Evolutionary conservation across 2,797 vertebrate genomes (phyloP).

Genomic region (Melanotaenia parkinsoni): DNA sequence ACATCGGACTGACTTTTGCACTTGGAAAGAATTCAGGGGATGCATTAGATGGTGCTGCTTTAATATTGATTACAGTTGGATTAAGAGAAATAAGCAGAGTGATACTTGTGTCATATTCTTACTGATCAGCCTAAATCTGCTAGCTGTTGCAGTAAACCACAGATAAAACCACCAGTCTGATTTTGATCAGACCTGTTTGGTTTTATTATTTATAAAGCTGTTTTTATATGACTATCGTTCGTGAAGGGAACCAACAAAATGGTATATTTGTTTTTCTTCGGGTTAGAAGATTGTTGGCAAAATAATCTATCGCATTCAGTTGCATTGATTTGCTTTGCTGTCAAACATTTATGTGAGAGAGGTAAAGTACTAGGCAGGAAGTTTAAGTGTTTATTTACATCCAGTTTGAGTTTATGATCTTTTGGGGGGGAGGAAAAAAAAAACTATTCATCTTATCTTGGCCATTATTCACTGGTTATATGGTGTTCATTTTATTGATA

Average conservation of each 20-base stretch:
- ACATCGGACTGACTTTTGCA: too few relatives aligned
- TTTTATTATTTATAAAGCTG: neutral
- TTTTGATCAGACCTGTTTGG: neutral
- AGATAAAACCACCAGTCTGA: neutral
- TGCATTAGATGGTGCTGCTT: too few relatives aligned
- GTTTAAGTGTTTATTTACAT: constrained; percentile 11
- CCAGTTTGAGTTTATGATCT: constrained; percentile 32
- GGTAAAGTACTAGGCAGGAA: too few relatives aligned
- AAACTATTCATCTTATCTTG: constrained; percentile 24
- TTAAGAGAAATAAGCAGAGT: too few relatives aligned
- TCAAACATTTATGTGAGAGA: too few relatives aligned
- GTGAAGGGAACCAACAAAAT: neutral
- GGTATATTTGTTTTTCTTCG: neutral
- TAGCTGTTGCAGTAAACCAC: neutral
- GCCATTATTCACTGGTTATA: constrained; percentile 50
- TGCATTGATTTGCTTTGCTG: too few relatives aligned
- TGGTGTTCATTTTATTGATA: constrained; percentile 71
- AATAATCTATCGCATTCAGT: neutral
- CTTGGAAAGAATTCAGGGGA: too few relatives aligned
- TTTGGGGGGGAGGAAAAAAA: constrained; percentile 1
- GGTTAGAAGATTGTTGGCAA: neutral
- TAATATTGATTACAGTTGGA: too few relatives aligned
- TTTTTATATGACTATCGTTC: neutral
- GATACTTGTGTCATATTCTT: too few relatives aligned
- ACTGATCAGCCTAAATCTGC: too few relatives aligned